phyloP scores from a whole-genome alignment of 1,140 invertebrate species.

The Venustaconcha ellipsiformis region DNA sequence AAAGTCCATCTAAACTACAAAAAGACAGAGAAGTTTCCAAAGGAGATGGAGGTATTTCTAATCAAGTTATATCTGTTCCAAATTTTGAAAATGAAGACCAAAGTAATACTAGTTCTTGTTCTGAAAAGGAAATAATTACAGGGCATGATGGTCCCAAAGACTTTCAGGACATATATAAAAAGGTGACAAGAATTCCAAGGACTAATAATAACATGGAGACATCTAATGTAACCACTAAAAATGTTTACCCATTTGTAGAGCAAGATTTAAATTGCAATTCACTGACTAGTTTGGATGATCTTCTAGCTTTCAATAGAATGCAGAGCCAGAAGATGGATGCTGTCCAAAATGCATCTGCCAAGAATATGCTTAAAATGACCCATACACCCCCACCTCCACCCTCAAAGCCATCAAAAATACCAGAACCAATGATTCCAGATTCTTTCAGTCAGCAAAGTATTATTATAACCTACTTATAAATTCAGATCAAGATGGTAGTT shows the following conservation, averaged over 20 bases:
- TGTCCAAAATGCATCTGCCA: background rate
- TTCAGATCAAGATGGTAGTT: background rate
- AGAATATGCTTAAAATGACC: constrained; percentile 19
- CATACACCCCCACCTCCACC: constrained; percentile 11
- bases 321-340: constrained; percentile 18
- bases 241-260: background rate
- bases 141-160: too few relatives aligned
- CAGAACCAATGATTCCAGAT: constrained; percentile 20
- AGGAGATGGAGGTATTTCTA: too few relatives aligned
- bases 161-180: too few relatives aligned
- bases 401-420: constrained; percentile 5
- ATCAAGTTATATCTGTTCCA: too few relatives aligned
- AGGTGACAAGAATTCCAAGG: too few relatives aligned
- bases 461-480: constrained; percentile 41
- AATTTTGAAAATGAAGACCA: too few relatives aligned
- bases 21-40: too few relatives aligned
- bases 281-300: constrained; percentile 30
- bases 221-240: too few relatives aligned
- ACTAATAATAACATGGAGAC: too few relatives aligned
- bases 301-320: constrained; percentile 25
- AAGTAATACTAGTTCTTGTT: too few relatives aligned
- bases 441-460: constrained; percentile 39
- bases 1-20: too few relatives aligned
- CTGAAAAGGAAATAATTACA: too few relatives aligned
- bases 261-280: constrained; percentile 40